phyloP scores from a whole-genome alignment of 2,888 invertebrate species.

The Drosophila aldrichi region DNA sequence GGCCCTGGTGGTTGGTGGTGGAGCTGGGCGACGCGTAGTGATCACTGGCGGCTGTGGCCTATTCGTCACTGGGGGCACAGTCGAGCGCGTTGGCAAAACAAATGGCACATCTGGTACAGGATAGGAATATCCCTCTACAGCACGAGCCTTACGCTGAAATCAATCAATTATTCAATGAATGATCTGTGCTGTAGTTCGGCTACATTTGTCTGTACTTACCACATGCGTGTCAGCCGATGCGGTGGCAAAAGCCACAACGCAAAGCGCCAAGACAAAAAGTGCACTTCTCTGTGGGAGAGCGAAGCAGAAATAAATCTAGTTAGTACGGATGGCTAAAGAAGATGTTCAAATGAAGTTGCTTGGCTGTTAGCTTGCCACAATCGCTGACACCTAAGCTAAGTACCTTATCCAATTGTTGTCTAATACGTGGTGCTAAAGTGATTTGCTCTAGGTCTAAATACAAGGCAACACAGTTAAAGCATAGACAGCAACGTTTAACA shows the following conservation, averaged over 20 bases:
- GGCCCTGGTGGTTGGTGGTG: conserved; percentile 36
- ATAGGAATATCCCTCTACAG: conserved; percentile 80
- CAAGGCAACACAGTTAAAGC: conserved; percentile 38
- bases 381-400: conserved; percentile 48
- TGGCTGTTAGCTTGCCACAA: conserved; percentile 22
- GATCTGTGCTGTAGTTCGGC: no score
- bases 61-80: conserved; percentile 58
- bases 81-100: conserved; percentile 61
- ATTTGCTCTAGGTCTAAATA: conserved; percentile 56
- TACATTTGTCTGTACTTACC: conserved; percentile 62
- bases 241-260: conserved; percentile 79
- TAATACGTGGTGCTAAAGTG: conserved; percentile 48
- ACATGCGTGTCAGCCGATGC: conserved; percentile 73
- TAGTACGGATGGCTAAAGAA: not conserved
- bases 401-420: conserved; percentile 61
- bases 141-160: conserved; percentile 77
- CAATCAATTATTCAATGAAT: not conserved
- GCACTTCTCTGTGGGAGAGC: conserved; percentile 80
- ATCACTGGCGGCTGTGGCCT: conserved; percentile 59
- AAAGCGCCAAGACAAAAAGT: conserved; percentile 82
- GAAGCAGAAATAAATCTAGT: conserved; percentile 16
- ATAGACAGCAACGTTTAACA: conserved; percentile 22
- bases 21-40: conserved; percentile 50
- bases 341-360: conserved; percentile 1
- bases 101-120: conserved; percentile 79